phyloP scores from a whole-genome alignment of 2,797 vertebrate genomes.

The Pempheris klunzingeri region DNA sequence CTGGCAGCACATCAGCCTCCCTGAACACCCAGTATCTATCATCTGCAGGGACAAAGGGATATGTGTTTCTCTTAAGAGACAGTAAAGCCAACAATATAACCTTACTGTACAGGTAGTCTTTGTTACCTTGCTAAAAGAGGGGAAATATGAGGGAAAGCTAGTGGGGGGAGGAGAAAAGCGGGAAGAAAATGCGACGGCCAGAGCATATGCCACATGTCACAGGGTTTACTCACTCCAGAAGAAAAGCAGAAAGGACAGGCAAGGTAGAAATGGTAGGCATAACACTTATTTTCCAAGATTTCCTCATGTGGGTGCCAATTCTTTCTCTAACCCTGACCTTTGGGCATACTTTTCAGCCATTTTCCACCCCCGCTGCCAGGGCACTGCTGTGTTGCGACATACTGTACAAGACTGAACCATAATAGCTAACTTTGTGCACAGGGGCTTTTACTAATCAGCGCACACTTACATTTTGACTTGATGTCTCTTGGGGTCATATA shows the following conservation, averaged over 20 bases:
- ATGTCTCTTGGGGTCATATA: not conserved
- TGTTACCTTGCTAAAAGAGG: not conserved
- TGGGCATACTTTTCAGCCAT: slow-evolving; percentile 46
- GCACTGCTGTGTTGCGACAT: slow-evolving; percentile 10
- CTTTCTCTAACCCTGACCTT: slow-evolving; percentile 41
- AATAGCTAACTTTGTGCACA: not conserved
- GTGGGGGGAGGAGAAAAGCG: slow-evolving; percentile 16
- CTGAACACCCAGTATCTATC: slow-evolving; percentile 94
- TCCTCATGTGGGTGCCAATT: slow-evolving; percentile 36
- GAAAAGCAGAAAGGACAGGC: slow-evolving; percentile 42
- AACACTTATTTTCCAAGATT: slow-evolving; percentile 59
- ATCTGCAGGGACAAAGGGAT: slow-evolving; percentile 77
- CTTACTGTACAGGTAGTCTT: not conserved
- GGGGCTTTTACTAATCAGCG: not conserved
- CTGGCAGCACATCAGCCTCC: slow-evolving; percentile 93
- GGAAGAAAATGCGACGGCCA: slow-evolving; percentile 7
- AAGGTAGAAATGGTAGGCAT: slow-evolving; percentile 27
- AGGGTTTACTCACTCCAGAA: slow-evolving; percentile 29
- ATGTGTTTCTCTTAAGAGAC: not conserved
- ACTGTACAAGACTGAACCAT: not conserved
- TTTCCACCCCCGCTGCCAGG: slow-evolving; percentile 64
- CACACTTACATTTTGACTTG: not conserved
- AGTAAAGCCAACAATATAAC: not conserved
- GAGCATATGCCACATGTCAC: slow-evolving; percentile 39
- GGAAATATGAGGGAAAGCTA: slow-evolving; percentile 5